Evolutionary conservation across 2,888 invertebrate genomes (phyloP).

Genomic region (Agapetus fuscipes): DNA sequence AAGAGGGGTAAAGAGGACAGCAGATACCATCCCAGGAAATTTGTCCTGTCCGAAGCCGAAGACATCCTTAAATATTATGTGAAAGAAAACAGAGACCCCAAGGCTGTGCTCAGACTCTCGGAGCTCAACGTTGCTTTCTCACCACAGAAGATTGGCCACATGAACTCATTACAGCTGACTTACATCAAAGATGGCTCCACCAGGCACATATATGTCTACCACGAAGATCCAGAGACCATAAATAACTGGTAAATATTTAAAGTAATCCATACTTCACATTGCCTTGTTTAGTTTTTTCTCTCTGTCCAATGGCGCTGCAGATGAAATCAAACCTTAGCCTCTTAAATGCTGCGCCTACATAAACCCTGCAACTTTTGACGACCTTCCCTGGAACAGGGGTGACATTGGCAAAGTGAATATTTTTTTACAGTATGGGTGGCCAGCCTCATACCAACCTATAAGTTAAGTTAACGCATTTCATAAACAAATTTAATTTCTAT

Average conservation of each 20-base stretch:
- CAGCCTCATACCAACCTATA: too few relatives aligned
- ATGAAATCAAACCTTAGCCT: too few relatives aligned
- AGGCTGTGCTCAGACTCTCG: constrained; percentile 69
- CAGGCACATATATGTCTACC: constrained; percentile 78
- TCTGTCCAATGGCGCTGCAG: not conserved
- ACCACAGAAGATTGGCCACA: constrained; percentile 68
- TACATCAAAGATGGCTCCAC: constrained; percentile 80
- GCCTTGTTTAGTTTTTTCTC: not conserved
- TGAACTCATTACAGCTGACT: constrained; percentile 75
- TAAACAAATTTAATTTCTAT: too few relatives aligned
- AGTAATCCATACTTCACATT: too few relatives aligned
- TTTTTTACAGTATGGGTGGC: too few relatives aligned
- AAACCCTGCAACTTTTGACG: too few relatives aligned
- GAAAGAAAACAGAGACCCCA: constrained; percentile 68
- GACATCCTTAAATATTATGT: constrained; percentile 72
- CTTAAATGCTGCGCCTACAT: too few relatives aligned
- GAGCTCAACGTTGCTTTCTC: constrained; percentile 79
- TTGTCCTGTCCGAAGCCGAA: constrained; percentile 70
- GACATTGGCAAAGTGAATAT: too few relatives aligned
- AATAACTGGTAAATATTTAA: constrained; percentile 60
- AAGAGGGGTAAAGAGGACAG: constrained; percentile 84
- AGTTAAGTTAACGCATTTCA: too few relatives aligned
- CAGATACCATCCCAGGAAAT: constrained; percentile 72
- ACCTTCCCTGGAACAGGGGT: too few relatives aligned
- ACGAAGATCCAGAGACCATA: constrained; percentile 76